Base-by-base conservation (phyloP, 1,140 invertebrate genomes). In the Camponotus vicinus region DNA sequence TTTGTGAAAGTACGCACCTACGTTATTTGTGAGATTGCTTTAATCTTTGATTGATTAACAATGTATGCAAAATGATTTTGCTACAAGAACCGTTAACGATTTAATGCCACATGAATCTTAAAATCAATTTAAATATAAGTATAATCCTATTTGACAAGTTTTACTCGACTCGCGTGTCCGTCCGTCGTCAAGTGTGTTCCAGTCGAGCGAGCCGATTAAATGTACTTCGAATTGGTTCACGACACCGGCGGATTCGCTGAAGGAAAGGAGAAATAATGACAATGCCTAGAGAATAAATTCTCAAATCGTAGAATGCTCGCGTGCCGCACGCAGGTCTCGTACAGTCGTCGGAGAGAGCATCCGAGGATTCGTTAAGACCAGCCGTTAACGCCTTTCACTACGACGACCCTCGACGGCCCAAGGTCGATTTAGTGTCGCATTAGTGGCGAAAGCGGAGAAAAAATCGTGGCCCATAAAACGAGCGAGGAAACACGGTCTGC, bases 321-420 rank as follows among this genome's bases (percentile, higher is more conserved):
- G 88, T 89, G 88, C 69, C 37, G 61, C 85, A 86, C 87, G 87
- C 85, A 82, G 67, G 70, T 70, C 52, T 52, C 57, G 61, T 45
- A 27, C 85, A 87, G 87, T 71, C 82, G 90, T 85, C 86, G 55
- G 57, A 70, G 9, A 75, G 77, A 61, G 78, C 78, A 89, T 91
- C 84, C 89, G 64, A 70, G 67, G 88, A 86, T 91, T 88, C 88
- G 90, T 91, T 91, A 88, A 88, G 78, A 77, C 79, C 73, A 77
- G 78, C 75, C 83, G 86, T 84, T 89, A 78, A 89, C 90, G 85
- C 86, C 75, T 83, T 85, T 89, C 79, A 79, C 69, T 79, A 57
- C 42, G 40, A 76, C 57, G 40, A 76, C 57, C 61, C 67, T 75
- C 55, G 1, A 27, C 27, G 69, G 64, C 77, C 49, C 83, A 73